Evolutionary conservation across 2,797 vertebrate genomes (phyloP), one percentile per base, ranked within the genome.

Genomic region (Pseudomugil tenellus): DNA sequence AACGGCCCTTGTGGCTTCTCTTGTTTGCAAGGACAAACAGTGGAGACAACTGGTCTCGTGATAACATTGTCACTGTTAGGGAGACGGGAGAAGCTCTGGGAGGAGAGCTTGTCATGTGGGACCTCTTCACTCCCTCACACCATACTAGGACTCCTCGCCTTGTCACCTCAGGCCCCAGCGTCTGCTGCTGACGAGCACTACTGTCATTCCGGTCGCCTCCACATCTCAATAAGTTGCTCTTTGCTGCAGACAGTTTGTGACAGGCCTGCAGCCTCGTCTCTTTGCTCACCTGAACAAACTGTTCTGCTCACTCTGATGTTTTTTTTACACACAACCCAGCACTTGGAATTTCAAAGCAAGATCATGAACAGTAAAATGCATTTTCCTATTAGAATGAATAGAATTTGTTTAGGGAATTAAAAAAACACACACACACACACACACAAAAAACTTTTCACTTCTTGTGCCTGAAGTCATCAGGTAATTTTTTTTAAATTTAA

Each of bases 121-220:
- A 65, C 48, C 63, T 77, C 69, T 73, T 74, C 28, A 25, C 64
- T 83, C 74, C 58, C 73, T 74, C 81, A 35, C 76, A 41, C 39
- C 19, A 67, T 9, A 37, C 55, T 41, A 9, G 74, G 63, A 70
- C 67, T 51, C 58, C 65, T 63, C 63, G 80, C 53, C 72, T 62
- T 83, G 90, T 86, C 82, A 34, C 84, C 84, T 85, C 80, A 43
- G 55, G 84, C 78, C 76, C 39, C 57, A 58, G 55, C 37, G 8
- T 73, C 67, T 35, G 66, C 56, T 34, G 65, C 28, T 80, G 79
- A 89, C 26, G 63, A 59, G 74, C 51, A 8, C 61, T 5, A 41
- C 84, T 84, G 87, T 89, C 89, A 85, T 77, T 83, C 71, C 54
- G 32, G 77, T 83, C 73, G 10, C 74, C 67, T 51, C n/a, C 12